phyloP scores from a whole-genome alignment of 2,888 invertebrate species.

The Cybosia mesomella region DNA sequence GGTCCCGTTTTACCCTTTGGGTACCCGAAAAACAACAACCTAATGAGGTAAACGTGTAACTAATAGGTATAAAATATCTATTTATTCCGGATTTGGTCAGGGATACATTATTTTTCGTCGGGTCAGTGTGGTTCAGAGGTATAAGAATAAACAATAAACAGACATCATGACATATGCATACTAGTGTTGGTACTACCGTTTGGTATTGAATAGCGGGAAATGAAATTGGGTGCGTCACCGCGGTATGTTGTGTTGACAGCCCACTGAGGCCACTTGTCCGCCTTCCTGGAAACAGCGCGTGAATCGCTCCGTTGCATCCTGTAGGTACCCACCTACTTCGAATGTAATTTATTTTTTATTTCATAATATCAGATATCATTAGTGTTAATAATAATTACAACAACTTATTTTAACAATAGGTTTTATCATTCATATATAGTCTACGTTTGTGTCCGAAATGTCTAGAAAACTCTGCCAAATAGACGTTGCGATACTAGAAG shows the following conservation, averaged over 20 bases:
- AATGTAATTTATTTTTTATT: constrained; percentile 20
- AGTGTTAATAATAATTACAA: not conserved
- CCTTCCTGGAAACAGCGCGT: constrained; percentile 50
- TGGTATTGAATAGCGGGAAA: constrained; percentile 50
- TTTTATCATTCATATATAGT: not conserved
- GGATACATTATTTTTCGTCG: not conserved
- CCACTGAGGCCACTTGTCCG: constrained; percentile 49
- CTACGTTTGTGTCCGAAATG: not conserved
- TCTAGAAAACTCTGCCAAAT: not conserved
- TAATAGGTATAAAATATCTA: not conserved
- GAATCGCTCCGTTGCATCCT: constrained; percentile 41
- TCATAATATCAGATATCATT: not conserved
- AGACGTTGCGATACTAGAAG: not conserved
- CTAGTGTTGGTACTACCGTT: constrained; percentile 33
- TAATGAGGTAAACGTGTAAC: not conserved
- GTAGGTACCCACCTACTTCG: constrained; percentile 30
- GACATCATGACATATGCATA: constrained; percentile 36
- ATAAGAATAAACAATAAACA: constrained; percentile 35
- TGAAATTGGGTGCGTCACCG: constrained; percentile 50
- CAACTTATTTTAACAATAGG: constrained; percentile 1
- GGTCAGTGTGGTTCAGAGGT: constrained; percentile 20
- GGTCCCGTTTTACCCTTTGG: too few species aligned
- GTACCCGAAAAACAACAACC: too few species aligned
- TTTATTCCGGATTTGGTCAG: not conserved
- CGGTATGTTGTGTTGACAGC: constrained; percentile 43